These are phyloP conservation scores for Monopterus albus DNA, from an alignment of 2,113 vertebrate genomes.

Conservation along the genomic window DNA sequence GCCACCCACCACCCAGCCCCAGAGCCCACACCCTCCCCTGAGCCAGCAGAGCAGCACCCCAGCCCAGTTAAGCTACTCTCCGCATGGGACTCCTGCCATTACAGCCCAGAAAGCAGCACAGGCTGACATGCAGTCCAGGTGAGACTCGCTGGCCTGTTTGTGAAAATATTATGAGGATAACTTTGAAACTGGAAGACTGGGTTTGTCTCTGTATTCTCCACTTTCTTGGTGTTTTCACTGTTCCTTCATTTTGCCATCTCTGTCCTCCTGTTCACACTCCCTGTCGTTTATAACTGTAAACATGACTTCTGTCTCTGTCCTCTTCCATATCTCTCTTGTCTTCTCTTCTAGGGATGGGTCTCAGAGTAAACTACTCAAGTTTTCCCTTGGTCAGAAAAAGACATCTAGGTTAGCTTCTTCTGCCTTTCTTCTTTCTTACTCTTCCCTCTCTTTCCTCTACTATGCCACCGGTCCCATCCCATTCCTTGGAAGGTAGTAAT, in stretches of 20 bases:
- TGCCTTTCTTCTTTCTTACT: slow-evolving; percentile 38
- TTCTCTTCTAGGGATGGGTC: slow-evolving; percentile 92
- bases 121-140: slow-evolving; percentile 95
- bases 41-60: slow-evolving; percentile 79
- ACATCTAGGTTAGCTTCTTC: slow-evolving; percentile 92
- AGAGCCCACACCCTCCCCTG: slow-evolving; percentile 73
- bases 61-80: slow-evolving; percentile 69
- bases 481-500: slow-evolving; percentile 55
- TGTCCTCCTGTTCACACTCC: slow-evolving; percentile 49
- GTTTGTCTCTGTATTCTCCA: not conserved
- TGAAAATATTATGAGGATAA: not conserved
- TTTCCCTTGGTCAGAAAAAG: slow-evolving; percentile 98
- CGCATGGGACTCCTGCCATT: slow-evolving; percentile 76
- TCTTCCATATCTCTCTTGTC: slow-evolving; percentile 81
- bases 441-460: slow-evolving; percentile 34
- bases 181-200: not conserved
- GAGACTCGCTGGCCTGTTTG: slow-evolving; percentile 26
- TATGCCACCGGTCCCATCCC: slow-evolving; percentile 13
- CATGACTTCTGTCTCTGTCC: slow-evolving; percentile 63
- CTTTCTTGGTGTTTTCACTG: slow-evolving; percentile 10
- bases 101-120: slow-evolving; percentile 87
- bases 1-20: slow-evolving; percentile 63
- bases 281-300: slow-evolving; percentile 61
- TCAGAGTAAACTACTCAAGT: slow-evolving; percentile 98
- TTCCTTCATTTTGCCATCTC: slow-evolving; percentile 54